Evolutionary conservation across 2,113 vertebrate genomes (phyloP), one percentile per base, ranked within the genome.

Genomic region (Xenus cinereus): DNA sequence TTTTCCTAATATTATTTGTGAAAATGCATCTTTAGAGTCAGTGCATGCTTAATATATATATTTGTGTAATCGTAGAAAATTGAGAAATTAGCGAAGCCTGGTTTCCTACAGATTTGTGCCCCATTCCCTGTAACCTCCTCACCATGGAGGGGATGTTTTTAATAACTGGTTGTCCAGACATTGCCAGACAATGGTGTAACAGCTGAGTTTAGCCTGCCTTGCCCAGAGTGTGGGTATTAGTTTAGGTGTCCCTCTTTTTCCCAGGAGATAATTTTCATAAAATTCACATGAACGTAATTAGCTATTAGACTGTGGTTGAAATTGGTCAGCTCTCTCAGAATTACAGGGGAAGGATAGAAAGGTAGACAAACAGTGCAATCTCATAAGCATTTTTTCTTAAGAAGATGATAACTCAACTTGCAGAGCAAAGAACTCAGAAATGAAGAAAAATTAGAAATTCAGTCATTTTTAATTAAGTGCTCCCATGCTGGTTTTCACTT

Each of bases 1-100:
- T 56, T 83, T 93, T 41, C 81, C 59, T 94, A 75, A 81, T 66
- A 78, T 30, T 63, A 9, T 92, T 95, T 86, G 57, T 43, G 50
- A 93, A 88, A 43, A 71, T 30, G 69, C 14, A 4, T 45, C 41
- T 84, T 74, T 62, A 91, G 77, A 68, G 45, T 35, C 24, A 10
- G 60, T 78, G 50, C 45, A 24, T 71, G 53, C 22, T 67, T 7
- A 4, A 46, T 87, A 18, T 62, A 19, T 28, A 32, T 26, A 3
- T 80, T 93, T 79, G 28, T 0, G 1, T 62, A 60, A 19, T 27
- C 9, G 30, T 3, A 71, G 76, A 67, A 86, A 41, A 21, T 0
- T 51, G 53, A 53, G 45, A 41, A 67, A 84, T 39, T 18, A 60
- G 19, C 1, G 13, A 87, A 56, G 37, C 43, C 60, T 74, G 32